Percentiles rank a stretch among this genome's conserved stretches.
phyloP scores from a whole-genome alignment of 2,888 invertebrate species.

The Erebia epiphron region DNA sequence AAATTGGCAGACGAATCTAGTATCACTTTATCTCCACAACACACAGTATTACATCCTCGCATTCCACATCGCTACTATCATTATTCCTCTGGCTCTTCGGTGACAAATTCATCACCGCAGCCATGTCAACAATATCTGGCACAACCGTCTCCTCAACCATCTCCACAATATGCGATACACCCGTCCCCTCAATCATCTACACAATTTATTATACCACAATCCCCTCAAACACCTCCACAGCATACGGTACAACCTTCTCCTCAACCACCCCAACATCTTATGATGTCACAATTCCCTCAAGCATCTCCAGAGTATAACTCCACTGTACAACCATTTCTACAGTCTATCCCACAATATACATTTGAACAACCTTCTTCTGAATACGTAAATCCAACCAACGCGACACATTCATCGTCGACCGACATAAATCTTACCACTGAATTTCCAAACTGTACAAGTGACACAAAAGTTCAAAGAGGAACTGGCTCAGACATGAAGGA shows the following conservation, averaged over 20 bases:
- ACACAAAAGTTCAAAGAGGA: conserved; percentile 4
- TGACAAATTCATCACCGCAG: conserved; percentile 2
- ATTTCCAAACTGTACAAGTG: conserved; percentile 2
- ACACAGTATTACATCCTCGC: no score
- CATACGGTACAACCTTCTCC: conserved; percentile 2
- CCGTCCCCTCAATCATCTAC: conserved; percentile 3
- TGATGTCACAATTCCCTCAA: conserved; percentile 4
- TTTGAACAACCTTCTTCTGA: conserved; percentile 4
- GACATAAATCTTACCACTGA: conserved; percentile 4
- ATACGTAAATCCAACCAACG: conserved; percentile 4
- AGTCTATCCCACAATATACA: conserved; percentile 4
- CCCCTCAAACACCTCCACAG: conserved; percentile 4
- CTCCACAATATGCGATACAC: conserved; percentile 4
- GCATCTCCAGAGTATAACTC: conserved; percentile 4
- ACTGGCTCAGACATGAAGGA: conserved; percentile 4
- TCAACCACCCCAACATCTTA: conserved; percentile 1
- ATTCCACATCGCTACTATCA: no score
- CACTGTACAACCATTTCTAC: conserved; percentile 2
- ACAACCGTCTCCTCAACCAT: conserved; percentile 4
- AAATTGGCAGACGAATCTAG: no score
- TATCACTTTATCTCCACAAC: no score
- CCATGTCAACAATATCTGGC: conserved; percentile 4
- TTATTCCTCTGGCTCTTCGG: conserved; percentile 2
- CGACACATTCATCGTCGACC: conserved; percentile 4
- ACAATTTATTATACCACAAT: conserved; percentile 3